Evolutionary conservation across 2,888 invertebrate genomes (phyloP).

Genomic region (Teleogryllus oceanicus): DNA sequence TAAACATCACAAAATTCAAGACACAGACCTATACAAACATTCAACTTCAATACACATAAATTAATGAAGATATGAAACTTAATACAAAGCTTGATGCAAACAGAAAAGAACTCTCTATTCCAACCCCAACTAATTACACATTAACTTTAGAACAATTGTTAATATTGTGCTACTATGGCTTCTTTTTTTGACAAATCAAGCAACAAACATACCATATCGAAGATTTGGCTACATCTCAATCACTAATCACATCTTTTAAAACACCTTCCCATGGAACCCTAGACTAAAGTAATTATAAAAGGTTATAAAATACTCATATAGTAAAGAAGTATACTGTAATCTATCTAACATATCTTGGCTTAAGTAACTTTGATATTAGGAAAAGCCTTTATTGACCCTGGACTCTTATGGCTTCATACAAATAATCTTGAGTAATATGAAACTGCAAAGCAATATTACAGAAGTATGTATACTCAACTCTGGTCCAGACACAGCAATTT

Average conservation of each 20-base stretch:
- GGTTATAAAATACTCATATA: conserved; percentile 1
- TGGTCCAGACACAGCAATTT: too few relatives aligned
- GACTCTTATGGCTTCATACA: not conserved
- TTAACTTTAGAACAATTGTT: not conserved
- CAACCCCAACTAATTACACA: not conserved
- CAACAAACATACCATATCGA: not conserved
- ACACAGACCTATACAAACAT: not conserved
- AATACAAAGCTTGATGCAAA: not conserved
- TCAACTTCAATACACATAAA: not conserved
- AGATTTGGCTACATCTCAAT: not conserved
- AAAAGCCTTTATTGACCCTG: not conserved
- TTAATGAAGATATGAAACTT: not conserved
- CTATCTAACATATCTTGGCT: conserved; percentile 6
- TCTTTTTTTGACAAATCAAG: not conserved
- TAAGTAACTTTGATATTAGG: not conserved
- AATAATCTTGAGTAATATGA: not conserved
- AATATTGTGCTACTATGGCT: not conserved
- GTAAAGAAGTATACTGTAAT: not conserved
- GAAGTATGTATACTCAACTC: too few relatives aligned
- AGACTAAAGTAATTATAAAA: conserved; percentile 9
- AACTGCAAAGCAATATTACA: too few relatives aligned
- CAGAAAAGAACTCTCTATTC: not conserved
- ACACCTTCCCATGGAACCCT: not conserved
- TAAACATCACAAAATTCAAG: not conserved
- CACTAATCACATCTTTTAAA: not conserved